Evolutionary conservation across 2,797 vertebrate species (phyloP).

Genomic region (Myripristis jacobus): DNA sequence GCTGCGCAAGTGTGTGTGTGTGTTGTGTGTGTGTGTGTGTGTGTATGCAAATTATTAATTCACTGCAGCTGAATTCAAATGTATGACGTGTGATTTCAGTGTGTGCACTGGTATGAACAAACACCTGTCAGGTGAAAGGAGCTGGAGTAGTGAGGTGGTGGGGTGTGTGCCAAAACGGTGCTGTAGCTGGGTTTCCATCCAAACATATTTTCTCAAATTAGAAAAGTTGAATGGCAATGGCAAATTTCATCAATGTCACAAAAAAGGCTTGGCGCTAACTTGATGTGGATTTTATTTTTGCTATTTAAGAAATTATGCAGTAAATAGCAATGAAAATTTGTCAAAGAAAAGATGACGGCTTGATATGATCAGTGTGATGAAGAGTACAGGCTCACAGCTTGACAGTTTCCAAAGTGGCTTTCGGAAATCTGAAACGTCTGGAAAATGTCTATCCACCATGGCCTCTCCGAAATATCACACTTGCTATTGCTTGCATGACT

Average conservation of each 20-base stretch:
- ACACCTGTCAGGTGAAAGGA: background rate
- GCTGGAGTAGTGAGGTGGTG: background rate
- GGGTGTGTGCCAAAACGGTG: background rate
- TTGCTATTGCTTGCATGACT: background rate
- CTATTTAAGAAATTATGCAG: too few relatives aligned
- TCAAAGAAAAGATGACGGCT: too few relatives aligned
- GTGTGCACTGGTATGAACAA: slow-evolving; percentile 1
- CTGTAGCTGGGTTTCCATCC: background rate
- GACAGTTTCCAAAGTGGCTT: too few relatives aligned
- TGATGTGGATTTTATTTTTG: too few relatives aligned
- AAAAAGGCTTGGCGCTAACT: too few relatives aligned
- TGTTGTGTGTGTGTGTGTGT: slow-evolving; percentile 18
- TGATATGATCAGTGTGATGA: too few relatives aligned
- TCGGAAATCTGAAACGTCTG: background rate
- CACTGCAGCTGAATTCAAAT: background rate
- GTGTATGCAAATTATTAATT: background rate
- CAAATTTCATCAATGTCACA: too few relatives aligned
- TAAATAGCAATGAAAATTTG: too few relatives aligned
- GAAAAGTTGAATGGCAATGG: background rate
- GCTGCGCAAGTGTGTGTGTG: slow-evolving; percentile 28
- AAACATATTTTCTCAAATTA: background rate
- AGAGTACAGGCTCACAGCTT: too few relatives aligned
- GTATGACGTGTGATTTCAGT: slow-evolving; percentile 11
- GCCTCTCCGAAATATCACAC: background rate
- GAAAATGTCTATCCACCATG: background rate